Evolutionary conservation across 1,140 invertebrate genomes (phyloP), one percentile per base, ranked within the genome.

Genomic region (Pemphigus obesinymphae): DNA sequence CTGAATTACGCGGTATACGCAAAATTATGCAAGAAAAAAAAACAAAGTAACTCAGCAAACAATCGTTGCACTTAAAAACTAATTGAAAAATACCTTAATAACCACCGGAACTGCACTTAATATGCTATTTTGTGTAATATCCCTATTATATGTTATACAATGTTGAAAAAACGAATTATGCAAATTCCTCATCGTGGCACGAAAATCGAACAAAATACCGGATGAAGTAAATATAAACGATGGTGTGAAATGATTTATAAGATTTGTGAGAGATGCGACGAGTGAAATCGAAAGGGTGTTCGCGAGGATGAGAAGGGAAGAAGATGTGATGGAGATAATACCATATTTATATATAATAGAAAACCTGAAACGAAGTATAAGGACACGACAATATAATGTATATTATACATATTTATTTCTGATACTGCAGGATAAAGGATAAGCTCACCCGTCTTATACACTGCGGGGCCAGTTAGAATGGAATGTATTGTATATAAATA

Each of bases 181-280:
- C 20, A 26, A 70, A 70, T 70, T 26, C 10, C 34, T 63, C 2
- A 29, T 34, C 10, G n/a, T n/a, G 10, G 37, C 10, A 13, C 40
- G 23, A 70, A 70, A n/a, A n/a, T n/a, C 68, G 68, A 70, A 73
- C 70, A 48, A 73, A 48, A 31, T 50, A 73, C 43, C 70, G 70
- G 70, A 73, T n/a, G 45, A 73, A 31, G 40, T 61, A 26, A 66
- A 15, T 31, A 58, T 58, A 58, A 58, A n/a, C n/a, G n/a, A n/a
- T 13, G 53, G 53, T 58, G 53, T 5, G n/a, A 37, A 37, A 45
- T 15, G 37, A 70, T 70, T n/a, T 45, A 20, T 45, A 70, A 15
- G 43, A 7, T 1, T 4, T 1, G 43, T 13, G 43, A 11, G 43
- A 45, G 43, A 45, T 13, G 43, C 8, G 8, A 13, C 43, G 43